A percentile compares a stretch with the other conserved stretches of the same genome.
phyloP scores from a whole-genome alignment of 2,888 invertebrate genomes.

The Athalia cordata region DNA sequence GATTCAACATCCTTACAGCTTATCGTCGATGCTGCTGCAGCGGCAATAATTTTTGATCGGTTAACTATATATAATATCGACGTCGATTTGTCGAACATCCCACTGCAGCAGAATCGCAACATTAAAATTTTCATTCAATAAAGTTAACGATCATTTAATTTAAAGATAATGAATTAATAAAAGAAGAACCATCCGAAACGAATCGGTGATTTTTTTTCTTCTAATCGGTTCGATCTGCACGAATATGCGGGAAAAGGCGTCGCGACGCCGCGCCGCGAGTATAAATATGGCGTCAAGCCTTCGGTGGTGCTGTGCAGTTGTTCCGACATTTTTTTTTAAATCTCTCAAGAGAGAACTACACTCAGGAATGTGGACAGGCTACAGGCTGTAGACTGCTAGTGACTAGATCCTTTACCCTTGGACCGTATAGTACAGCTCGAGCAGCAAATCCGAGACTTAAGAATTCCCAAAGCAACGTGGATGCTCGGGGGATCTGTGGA shows the following conservation, averaged over 20 bases:
- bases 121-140: no score
- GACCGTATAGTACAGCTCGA: neutral
- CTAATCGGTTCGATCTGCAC: neutral
- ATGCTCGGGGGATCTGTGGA: conserved; percentile 2
- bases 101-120: no score
- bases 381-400: conserved; percentile 22
- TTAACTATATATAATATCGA: conserved; percentile 3
- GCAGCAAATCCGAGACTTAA: conserved; percentile 1
- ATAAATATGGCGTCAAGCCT: conserved; percentile 13
- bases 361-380: conserved; percentile 28
- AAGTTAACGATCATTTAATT: neutral
- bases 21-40: neutral
- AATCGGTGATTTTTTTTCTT: neutral
- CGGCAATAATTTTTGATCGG: neutral
- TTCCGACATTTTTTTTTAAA: neutral
- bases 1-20: neutral
- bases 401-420: conserved; percentile 18
- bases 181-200: neutral
- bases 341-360: conserved; percentile 15
- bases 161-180: neutral
- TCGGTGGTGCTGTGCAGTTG: neutral
- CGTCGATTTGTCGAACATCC: neutral
- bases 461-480: conserved; percentile 18
- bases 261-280: neutral
- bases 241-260: no score